Conservation (phyloP, 2,797 vertebrate species). For the Myotis findleyi region DNA sequence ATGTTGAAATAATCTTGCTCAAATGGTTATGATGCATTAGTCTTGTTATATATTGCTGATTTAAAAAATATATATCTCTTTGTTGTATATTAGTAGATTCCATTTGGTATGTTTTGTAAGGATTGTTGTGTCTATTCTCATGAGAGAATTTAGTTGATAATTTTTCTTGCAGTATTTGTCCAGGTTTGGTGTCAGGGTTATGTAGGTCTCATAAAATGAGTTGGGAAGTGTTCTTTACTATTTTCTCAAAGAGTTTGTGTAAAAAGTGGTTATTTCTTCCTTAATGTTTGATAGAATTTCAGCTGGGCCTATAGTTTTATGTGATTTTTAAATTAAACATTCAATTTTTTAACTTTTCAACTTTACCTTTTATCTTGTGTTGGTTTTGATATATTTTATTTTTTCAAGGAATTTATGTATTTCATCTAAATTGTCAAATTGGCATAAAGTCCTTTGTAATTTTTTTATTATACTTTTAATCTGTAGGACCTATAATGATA, state of each 20-base stretch:
- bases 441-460: not conserved
- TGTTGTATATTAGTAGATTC: not conserved
- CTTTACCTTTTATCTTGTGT: not conserved
- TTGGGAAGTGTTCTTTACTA: not conserved
- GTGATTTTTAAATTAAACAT: not conserved
- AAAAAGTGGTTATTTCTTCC: not conserved
- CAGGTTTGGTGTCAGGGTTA: not conserved
- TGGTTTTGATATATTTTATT: not conserved
- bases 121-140: not conserved
- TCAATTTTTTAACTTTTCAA: not conserved
- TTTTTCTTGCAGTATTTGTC: not conserved
- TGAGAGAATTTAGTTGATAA: not conserved
- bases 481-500: not conserved
- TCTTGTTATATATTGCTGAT: not conserved
- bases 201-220: not conserved
- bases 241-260: constrained; percentile 10
- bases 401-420: not conserved
- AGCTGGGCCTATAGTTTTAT: not conserved
- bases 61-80: not conserved
- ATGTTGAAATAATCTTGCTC: not conserved
- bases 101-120: not conserved
- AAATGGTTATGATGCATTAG: not conserved
- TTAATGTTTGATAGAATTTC: not conserved
- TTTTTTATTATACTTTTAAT: not conserved
- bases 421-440: constrained; percentile 1